Percentiles rank a stretch among this genome's conserved stretches.
phyloP scores from a whole-genome alignment of 2,797 vertebrate species.

The Bovichtus diacanthus region DNA sequence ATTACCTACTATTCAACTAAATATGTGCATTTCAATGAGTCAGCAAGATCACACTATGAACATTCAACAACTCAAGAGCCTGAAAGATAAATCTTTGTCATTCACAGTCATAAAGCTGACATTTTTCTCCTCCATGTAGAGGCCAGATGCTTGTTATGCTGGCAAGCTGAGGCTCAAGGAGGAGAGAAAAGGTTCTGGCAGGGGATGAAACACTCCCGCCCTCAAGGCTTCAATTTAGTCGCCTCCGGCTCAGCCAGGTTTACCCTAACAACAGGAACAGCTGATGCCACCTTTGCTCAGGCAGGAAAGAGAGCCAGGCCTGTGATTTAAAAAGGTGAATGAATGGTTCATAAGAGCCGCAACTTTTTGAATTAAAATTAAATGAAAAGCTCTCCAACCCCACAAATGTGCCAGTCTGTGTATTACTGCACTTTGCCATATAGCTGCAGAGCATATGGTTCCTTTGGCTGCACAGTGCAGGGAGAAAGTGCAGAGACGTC shows the following conservation, averaged over 20 bases:
- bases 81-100: slow-evolving; percentile 32
- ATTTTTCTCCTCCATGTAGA: slow-evolving; percentile 30
- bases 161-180: slow-evolving; percentile 46
- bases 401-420: background rate
- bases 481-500: background rate
- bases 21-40: background rate
- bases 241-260: slow-evolving; percentile 60
- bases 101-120: slow-evolving; percentile 13
- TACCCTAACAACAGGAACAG: slow-evolving; percentile 57
- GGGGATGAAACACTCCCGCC: slow-evolving; percentile 58
- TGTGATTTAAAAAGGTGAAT: slow-evolving; percentile 23
- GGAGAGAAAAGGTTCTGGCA: slow-evolving; percentile 58
- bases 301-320: slow-evolving; percentile 16
- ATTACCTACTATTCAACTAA: background rate
- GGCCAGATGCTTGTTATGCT: slow-evolving; percentile 44
- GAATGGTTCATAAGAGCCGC: slow-evolving; percentile 24
- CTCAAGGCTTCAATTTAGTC: slow-evolving; percentile 58
- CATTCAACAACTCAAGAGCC: slow-evolving; percentile 11
- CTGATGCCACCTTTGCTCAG: slow-evolving; percentile 60
- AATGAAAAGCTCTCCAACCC: slow-evolving; percentile 3
- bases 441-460: background rate
- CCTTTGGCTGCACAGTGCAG: background rate
- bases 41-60: slow-evolving; percentile 7
- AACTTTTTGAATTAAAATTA: slow-evolving; percentile 41
- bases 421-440: background rate